Conservation (phyloP, 2,888 invertebrate genomes). For the Watsonalla binaria region DNA sequence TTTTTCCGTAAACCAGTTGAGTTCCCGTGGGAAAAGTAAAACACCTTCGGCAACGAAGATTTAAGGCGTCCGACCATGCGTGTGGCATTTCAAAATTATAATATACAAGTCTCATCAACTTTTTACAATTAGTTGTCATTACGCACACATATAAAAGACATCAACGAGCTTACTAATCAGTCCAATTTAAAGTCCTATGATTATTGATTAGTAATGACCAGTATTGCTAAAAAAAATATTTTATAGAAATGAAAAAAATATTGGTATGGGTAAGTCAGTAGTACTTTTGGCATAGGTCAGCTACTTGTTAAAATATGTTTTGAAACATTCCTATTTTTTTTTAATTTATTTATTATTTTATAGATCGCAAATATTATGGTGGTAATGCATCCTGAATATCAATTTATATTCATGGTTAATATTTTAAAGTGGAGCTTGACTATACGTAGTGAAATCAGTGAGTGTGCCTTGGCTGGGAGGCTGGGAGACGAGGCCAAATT, state of each 20-base stretch:
- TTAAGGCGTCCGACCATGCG: not conserved
- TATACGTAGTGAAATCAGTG: constrained; percentile 24
- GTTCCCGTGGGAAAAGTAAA: constrained; percentile 2
- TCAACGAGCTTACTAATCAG: not conserved
- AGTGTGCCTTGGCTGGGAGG: constrained; percentile 10
- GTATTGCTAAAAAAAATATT: no score
- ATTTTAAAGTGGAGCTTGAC: constrained; percentile 22
- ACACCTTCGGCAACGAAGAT: not conserved
- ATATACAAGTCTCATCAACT: not conserved
- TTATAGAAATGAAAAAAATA: no score
- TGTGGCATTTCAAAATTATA: not conserved
- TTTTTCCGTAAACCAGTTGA: not conserved
- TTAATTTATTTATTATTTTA: no score
- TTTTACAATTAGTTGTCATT: no score
- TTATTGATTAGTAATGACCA: not conserved
- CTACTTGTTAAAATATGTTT: no score
- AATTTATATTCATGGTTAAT: constrained; percentile 14
- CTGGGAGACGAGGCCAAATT: constrained; percentile 52
- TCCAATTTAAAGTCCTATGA: not conserved
- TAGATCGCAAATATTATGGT: not conserved
- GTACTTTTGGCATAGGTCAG: no score
- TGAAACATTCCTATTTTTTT: no score
- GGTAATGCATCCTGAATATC: not conserved
- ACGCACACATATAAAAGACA: not conserved
- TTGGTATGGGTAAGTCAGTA: no score